phyloP scores from a whole-genome alignment of 1,140 invertebrate species.

The Brachystomella parvula region DNA sequence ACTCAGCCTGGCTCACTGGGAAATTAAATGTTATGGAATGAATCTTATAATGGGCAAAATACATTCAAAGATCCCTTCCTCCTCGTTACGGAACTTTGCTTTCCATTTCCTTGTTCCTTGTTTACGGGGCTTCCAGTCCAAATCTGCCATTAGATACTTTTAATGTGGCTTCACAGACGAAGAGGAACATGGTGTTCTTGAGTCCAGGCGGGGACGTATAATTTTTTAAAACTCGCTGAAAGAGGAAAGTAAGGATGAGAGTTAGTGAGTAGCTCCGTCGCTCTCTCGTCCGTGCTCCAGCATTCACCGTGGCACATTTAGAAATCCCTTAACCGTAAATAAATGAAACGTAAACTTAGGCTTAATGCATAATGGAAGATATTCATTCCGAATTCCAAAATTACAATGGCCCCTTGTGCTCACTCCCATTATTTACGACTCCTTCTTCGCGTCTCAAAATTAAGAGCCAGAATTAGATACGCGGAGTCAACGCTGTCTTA shows the following conservation, averaged over 20 bases:
- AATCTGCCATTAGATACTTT: not conserved
- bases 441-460: not conserved
- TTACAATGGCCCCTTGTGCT: not conserved
- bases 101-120: not conserved
- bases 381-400: not conserved
- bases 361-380: not conserved
- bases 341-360: constrained; percentile 3
- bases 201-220: not conserved
- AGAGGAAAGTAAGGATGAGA: too few relatives aligned
- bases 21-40: constrained; percentile 13
- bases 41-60: not conserved
- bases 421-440: constrained; percentile 7
- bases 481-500: too few relatives aligned
- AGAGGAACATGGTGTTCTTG: too few relatives aligned
- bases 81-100: too few relatives aligned
- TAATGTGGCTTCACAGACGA: not conserved
- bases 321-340: constrained; percentile 2
- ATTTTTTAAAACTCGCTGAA: not conserved
- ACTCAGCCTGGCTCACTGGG: not conserved
- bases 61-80: too few relatives aligned
- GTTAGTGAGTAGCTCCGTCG: not conserved
- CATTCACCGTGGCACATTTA: not conserved
- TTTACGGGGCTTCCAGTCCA: not conserved
- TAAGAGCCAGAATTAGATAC: constrained; percentile 1
- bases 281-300: not conserved